Percentiles rank a stretch among this genome's conserved stretches.
phyloP scores from a whole-genome alignment of 2,797 vertebrate species.

The Melanotaenia nigrans region DNA sequence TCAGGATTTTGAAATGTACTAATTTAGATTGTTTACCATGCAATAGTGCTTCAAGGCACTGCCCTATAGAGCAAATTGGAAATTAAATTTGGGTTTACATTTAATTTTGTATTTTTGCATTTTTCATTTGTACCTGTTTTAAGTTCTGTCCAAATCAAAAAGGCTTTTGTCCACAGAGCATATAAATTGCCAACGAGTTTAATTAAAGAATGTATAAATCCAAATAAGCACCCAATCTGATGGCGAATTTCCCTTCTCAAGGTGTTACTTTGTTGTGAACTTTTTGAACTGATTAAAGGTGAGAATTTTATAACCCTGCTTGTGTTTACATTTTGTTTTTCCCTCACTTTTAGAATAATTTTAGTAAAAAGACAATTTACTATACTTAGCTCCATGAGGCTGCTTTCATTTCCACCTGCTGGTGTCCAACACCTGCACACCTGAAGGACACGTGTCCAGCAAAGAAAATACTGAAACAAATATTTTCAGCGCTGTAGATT shows the following conservation, averaged over 20 bases:
- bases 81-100: constrained; percentile 94
- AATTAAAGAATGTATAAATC: constrained; percentile 84
- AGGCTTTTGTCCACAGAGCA: constrained; percentile 69
- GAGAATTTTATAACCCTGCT: constrained; percentile 83
- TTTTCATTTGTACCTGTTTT: constrained; percentile 76
- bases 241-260: constrained; percentile 77
- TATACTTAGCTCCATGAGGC: not conserved
- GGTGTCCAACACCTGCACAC: not conserved
- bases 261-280: constrained; percentile 87
- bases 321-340: constrained; percentile 56
- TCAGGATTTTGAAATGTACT: constrained; percentile 94
- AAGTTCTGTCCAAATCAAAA: constrained; percentile 78
- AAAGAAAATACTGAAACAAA: not conserved
- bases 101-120: constrained; percentile 87
- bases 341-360: not conserved
- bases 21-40: constrained; percentile 99
- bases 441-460: constrained; percentile 1
- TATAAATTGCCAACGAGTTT: constrained; percentile 74
- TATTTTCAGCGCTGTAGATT: too few relatives aligned
- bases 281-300: constrained; percentile 89
- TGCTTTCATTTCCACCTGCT: constrained; percentile 1
- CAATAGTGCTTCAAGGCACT: constrained; percentile 98
- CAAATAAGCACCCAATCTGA: constrained; percentile 74
- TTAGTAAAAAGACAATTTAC: too few relatives aligned
- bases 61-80: constrained; percentile 90